Evolutionary conservation across 2,797 vertebrate species (phyloP).

Genomic region (Chloroceryle amazona): DNA sequence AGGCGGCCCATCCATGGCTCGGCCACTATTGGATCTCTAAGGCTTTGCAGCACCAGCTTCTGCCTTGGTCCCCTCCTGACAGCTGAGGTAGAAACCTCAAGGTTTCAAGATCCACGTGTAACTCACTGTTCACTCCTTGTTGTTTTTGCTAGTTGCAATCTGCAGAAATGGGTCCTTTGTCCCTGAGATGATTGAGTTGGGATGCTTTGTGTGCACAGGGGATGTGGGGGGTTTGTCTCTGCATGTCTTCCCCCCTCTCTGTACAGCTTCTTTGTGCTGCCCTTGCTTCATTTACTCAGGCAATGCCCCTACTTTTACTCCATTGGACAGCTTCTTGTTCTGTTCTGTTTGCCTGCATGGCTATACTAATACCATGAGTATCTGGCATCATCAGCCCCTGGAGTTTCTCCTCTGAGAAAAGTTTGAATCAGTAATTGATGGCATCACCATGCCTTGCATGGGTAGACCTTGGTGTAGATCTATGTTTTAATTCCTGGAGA

Average conservation of each 20-base stretch:
- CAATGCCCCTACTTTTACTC: neutral
- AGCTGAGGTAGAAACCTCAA: accelerated
- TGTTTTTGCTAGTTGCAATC: accelerated
- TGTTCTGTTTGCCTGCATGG: accelerated
- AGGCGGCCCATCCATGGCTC: accelerated
- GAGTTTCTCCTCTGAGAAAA: neutral
- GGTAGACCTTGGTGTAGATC: neutral
- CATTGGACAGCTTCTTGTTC: neutral
- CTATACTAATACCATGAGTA: accelerated
- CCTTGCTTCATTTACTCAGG: neutral
- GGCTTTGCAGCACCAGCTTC: neutral
- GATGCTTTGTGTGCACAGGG: accelerated
- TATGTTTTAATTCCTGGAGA: neutral
- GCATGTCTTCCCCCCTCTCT: neutral
- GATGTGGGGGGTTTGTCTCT: neutral
- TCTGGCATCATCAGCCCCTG: neutral
- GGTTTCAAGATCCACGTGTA: accelerated
- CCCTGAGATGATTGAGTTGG: neutral
- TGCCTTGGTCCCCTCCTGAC: neutral
- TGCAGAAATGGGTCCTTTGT: neutral
- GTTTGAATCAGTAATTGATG: neutral
- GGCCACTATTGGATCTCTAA: neutral
- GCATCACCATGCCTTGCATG: accelerated
- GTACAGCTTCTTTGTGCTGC: accelerated
- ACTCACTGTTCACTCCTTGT: accelerated